Evolutionary conservation across 2,797 vertebrate genomes (phyloP).

Genomic region (Sus cebifrons): DNA sequence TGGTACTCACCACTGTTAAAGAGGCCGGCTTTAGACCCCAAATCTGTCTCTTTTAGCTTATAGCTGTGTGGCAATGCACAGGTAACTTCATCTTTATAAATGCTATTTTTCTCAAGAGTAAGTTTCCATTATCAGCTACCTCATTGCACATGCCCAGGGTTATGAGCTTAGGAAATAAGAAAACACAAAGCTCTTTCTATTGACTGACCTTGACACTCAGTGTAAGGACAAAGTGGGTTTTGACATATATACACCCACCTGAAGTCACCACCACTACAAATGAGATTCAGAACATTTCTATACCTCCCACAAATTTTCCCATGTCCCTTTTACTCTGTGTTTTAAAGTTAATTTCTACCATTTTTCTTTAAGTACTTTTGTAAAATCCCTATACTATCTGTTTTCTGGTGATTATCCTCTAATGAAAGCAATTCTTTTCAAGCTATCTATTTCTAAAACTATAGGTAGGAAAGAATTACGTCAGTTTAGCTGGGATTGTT

Average conservation of each 20-base stretch:
- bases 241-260: not conserved
- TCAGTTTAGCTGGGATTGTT: not conserved
- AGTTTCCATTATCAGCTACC: not conserved
- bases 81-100: not conserved
- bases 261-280: not conserved
- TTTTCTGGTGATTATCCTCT: not conserved
- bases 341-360: not conserved
- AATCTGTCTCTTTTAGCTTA: not conserved
- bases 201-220: not conserved
- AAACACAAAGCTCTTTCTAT: no score
- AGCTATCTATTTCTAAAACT: not conserved
- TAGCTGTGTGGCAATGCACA: not conserved
- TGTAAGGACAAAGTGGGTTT: not conserved
- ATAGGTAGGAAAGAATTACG: not conserved
- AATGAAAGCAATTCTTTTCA: not conserved
- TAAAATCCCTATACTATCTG: not conserved
- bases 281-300: not conserved
- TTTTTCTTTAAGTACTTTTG: not conserved
- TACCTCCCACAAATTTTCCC: not conserved
- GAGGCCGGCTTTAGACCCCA: not conserved
- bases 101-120: not conserved
- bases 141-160: rapidly evolving
- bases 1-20: not conserved
- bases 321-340: not conserved
- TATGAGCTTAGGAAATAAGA: not conserved